Conservation (phyloP, 2,797 vertebrate genomes). For the Fringilla coelebs region DNA sequence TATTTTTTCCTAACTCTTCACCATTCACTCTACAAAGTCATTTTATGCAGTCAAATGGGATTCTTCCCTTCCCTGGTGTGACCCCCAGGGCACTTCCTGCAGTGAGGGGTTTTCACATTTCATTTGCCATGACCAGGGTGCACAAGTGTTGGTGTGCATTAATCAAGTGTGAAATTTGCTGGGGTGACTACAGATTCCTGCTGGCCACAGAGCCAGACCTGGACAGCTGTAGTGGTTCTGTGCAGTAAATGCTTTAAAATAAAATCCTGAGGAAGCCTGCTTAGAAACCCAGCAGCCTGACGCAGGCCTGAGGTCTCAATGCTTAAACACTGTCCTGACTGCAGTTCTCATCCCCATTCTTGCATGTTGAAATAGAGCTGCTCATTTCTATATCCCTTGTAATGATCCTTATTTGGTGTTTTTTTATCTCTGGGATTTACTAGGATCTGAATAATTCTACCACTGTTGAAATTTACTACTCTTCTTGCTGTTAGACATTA, state of each 20-base stretch:
- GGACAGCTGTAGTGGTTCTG: background rate
- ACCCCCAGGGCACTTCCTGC: background rate
- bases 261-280: background rate
- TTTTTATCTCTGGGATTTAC: background rate
- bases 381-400: background rate
- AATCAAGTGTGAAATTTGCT: background rate
- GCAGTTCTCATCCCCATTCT: background rate
- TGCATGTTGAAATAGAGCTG: background rate
- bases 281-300: background rate
- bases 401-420: background rate
- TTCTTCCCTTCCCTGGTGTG: background rate
- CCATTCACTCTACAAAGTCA: background rate
- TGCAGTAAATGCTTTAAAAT: background rate
- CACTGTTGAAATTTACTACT: background rate
- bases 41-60: background rate
- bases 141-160: background rate
- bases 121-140: background rate
- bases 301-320: background rate
- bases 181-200: background rate
- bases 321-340: accelerated
- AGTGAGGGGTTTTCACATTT: background rate
- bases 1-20: background rate
- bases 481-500: background rate
- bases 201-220: background rate
- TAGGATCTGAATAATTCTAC: background rate